Base-by-base conservation (phyloP, 1,140 invertebrate species). In the Pseudomyrmex sp. region DNA sequence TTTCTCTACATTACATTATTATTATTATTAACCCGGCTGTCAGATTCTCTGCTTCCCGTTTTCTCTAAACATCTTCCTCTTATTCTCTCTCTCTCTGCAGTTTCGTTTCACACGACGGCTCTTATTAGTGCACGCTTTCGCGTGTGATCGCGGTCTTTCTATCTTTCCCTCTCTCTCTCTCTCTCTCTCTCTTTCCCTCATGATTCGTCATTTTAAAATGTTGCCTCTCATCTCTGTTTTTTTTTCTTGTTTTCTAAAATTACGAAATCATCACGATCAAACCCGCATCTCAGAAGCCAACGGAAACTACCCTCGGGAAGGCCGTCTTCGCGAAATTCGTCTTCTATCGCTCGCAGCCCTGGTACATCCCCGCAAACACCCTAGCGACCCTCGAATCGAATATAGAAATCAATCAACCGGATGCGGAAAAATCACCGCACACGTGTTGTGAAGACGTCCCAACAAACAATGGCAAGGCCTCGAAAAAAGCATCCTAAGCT, bases 361-460 rank as follows among this genome's bases (percentile, higher is more conserved):
- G 72, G 69, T 76, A 82, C 52, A 44, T 56, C 15, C 26, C 50
- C 18, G 35, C 5, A 62, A 70, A 70, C 66, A 79, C 82, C 75
- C 82, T 84, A 84, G 82, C 65, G 26, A 69, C 82, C 59, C 12
- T 79, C 62, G 56, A 80, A 80, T 72, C 9, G 66, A 56, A 35
- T 35, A 35, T 48, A 79, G 20, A 70, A 35, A 35, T 35, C 35
- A 35, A 72, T 72, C 44, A 48, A 80, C 66, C 66, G 44, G 20
- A 79, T 59, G 76, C 65, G 44, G 66, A 20, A 59, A 80, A 13
- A 80, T 72, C 58, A 7, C 35, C 35, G 35, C 35, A 35, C 35
- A 35, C 26, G n/a, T 50, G 66, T 54, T 46, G 4, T 59, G 59
- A 50, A 80, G 54, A 80, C 18, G 54, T 80, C 76, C 65, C 76